Evolutionary conservation across 2,113 vertebrate genomes (phyloP).

Genomic region (Amblyornis subalaris): DNA sequence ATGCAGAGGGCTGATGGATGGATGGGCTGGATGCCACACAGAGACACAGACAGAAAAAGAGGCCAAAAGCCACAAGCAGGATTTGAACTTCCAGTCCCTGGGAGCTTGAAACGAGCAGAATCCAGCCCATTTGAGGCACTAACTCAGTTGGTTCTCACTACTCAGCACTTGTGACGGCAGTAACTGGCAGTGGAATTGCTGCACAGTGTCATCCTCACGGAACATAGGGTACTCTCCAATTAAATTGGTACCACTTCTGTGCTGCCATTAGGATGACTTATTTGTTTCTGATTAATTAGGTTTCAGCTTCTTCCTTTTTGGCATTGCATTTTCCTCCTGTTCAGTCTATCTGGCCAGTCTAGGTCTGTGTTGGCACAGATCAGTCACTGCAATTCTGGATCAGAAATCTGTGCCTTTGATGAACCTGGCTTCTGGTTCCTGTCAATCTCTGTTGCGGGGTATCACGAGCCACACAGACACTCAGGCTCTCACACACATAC

Average conservation of each 20-base stretch:
- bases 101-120: slow-evolving; percentile 3
- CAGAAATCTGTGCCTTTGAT: slow-evolving; percentile 66
- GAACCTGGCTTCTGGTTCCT: slow-evolving; percentile 72
- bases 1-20: rapidly evolving
- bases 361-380: slow-evolving; percentile 63
- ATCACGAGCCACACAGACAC: slow-evolving; percentile 25
- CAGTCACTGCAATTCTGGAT: slow-evolving; percentile 68
- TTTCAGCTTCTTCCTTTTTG: slow-evolving; percentile 65
- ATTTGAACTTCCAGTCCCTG: background rate
- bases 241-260: slow-evolving; percentile 54
- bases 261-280: slow-evolving; percentile 61
- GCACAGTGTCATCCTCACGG: slow-evolving; percentile 48
- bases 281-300: slow-evolving; percentile 71
- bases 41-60: background rate
- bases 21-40: background rate
- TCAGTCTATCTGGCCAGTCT: slow-evolving; percentile 70
- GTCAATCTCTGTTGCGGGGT: slow-evolving; percentile 52
- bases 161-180: slow-evolving; percentile 28
- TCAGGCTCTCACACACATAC: background rate
- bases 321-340: slow-evolving; percentile 70
- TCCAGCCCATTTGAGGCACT: slow-evolving; percentile 2
- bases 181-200: slow-evolving; percentile 43
- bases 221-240: slow-evolving; percentile 64
- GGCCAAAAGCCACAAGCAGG: background rate
- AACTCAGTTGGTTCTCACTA: slow-evolving; percentile 26